Base-by-base conservation (phyloP, 92 coral and sea anemone species). In the Palythoa grandis region DNA sequence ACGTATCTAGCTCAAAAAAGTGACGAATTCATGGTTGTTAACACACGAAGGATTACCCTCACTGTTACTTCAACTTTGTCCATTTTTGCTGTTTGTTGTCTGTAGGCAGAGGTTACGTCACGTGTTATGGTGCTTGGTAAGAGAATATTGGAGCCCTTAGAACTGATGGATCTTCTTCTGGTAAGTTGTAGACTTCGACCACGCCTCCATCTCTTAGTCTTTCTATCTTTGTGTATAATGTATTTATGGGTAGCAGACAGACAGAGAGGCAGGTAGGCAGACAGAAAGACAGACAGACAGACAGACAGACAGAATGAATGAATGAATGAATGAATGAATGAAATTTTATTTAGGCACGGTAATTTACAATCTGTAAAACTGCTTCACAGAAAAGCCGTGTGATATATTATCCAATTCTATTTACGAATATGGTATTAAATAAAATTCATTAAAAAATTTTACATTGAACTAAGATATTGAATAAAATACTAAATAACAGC, bases 151-250 rank as follows among this genome's bases (percentile, higher is more conserved):
- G 90, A 86, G 56, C 95, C 94, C 23, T 69, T 92, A 12, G 98
- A 94, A 87, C 80, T 94, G 0, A 88, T 84, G 92, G 98, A 94
- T 70, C 91, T 92, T 54, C 70, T 82, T 56, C 86, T 94, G 94
- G 98, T 94, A 24, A 63, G 69, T 63, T n/a, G 29, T n/a, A 63
- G 69, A 1, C 20, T n/a, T 63, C 29, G 11, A n/a, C 14, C 0
- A 54, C 8, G n/a, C 9, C 25, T 11, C 11, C 24, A 17, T n/a
- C 25, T 29, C 35, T 29, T 29, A 29, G 35, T 29, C 0, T 29
- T 29, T 29, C 35, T 29, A 29, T 16, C 22, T 63, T 63, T 4
- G 10, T 17, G 9, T 20, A n/a, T 19, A 4, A 7, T 19, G 22
- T 63, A 4, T 63, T 63, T 63, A 19, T 63, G 69, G 8, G 3